Base-by-base conservation (phyloP, 2,797 vertebrate species). In the Galaxias olidus region DNA sequence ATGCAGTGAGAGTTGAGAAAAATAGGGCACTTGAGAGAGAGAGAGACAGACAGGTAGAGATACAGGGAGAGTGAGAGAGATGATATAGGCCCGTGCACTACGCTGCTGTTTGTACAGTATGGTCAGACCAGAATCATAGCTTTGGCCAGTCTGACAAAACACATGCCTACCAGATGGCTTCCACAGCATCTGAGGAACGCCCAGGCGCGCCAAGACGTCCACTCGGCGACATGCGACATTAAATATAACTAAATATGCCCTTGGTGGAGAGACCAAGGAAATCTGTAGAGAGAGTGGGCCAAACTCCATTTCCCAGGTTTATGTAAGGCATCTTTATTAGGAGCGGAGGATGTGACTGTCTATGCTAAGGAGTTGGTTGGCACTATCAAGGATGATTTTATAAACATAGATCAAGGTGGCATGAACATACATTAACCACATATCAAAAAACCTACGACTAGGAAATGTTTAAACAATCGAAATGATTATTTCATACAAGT, bases 11-110 rank as follows among this genome's bases (percentile, higher is more conserved):
- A 30, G 30, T 30, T 2, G 30, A 30, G 30, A 30, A 30, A 30
- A 30, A 30, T 30, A 59, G 56, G 60, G 78, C 14, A 64, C 76
- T n/a, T n/a, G 72, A 77, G 68, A 83, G 63, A 79, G 70, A 80
- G 76, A 63, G 60, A 54, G 65, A 69, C 15, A 30, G 50, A 56
- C n/a, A 52, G 50, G 47, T 66, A 49, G 1, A 48, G 48, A 60
- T 4, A 0, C 47, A 41, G n/a, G 0, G 59, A 66, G 46, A 18
- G 9, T 42, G 44, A 14, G 18, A n/a, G 48, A 10, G 17, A 1
- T 14, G 82, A 76, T 68, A 46, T 10, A 68, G 59, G 71, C 65
- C 66, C 76, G 71, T 76, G 71, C 55, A 40, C 45, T 53, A n/a
- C 6, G 10, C 62, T 45, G 61, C 42, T 66, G 4, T 50, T 59